Base-by-base conservation (phyloP, 2,888 invertebrate species). In the Campoplex nolae region DNA sequence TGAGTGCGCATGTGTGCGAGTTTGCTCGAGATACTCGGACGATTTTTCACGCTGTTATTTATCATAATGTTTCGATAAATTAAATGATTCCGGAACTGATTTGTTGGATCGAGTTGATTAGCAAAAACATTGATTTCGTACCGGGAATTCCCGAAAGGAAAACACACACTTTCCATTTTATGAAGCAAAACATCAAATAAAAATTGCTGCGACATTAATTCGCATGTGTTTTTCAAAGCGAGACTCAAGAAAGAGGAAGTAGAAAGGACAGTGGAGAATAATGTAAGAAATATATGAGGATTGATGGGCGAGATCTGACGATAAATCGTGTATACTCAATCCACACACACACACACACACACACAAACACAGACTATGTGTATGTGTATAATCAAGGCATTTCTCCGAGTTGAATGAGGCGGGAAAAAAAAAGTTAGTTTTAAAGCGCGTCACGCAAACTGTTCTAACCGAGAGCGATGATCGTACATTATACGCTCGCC, bases 261-360 rank as follows among this genome's bases (percentile, higher is more conserved):
- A 51, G 67, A 45, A 45, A 42, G 56, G 70, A 54, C 67, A 67
- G 54, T 23, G 16, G 76, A 68, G 68, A 68, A 75, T 67, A 62
- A 58, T 65, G 35, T 73, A 73, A 42, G 28, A 68, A 71, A 67
- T 38, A 67, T 62, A 58, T 62, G 62, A 67, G 67, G 67, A 82
- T 82, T 75, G 82, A 82, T 75, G 82, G 68, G 74, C 68, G 32
- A 75, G 75, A 82, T 82, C 67, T 38, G 32, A 42, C 56, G 82
- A 82, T 75, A 75, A 83, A 67, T 16, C 68, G 62, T 58, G 67
- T 75, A 75, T 67, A 73, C 76, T 77, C 71, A 73, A 78, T 77
- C 56, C 51, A n/a, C 32, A 7, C 54, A 70, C 16, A 35, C 32
- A 73, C 56, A 38, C 38, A 23, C 23, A 23, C 23, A 23, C 32